Evolutionary conservation across 2,888 invertebrate species (phyloP).

Genomic region (Cotesia congregata): DNA sequence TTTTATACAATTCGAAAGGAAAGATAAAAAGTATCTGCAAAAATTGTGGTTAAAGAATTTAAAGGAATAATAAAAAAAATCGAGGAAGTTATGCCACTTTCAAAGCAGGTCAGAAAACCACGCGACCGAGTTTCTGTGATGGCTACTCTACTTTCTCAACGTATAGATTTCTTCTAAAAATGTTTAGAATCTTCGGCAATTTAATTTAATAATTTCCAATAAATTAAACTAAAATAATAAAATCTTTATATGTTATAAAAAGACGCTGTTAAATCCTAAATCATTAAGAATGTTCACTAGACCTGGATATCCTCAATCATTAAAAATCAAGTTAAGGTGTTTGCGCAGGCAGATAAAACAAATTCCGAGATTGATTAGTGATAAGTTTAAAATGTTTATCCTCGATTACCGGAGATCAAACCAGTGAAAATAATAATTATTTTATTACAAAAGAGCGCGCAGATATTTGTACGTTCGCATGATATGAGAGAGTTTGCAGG

Average conservation of each 20-base stretch:
- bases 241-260: no score
- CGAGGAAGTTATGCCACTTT: neutral
- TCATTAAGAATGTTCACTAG: neutral
- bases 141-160: neutral
- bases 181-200: neutral
- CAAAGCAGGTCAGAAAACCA: conserved; percentile 1
- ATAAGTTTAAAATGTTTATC: neutral
- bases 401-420: neutral
- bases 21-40: neutral
- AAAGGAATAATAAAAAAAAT: neutral
- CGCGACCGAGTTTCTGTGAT: conserved; percentile 1
- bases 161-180: neutral
- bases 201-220: neutral
- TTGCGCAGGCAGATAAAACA: neutral
- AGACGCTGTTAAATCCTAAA: neutral
- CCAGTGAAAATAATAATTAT: neutral
- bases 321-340: neutral
- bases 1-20: neutral
- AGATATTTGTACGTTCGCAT: neutral
- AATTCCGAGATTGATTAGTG: neutral
- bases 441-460: neutral
- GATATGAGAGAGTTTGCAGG: conserved; percentile 16
- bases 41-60: neutral
- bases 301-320: neutral
- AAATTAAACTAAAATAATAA: no score